Evolutionary conservation across 1,140 invertebrate species (phyloP).

Genomic region (Agraylea sexmaculata): DNA sequence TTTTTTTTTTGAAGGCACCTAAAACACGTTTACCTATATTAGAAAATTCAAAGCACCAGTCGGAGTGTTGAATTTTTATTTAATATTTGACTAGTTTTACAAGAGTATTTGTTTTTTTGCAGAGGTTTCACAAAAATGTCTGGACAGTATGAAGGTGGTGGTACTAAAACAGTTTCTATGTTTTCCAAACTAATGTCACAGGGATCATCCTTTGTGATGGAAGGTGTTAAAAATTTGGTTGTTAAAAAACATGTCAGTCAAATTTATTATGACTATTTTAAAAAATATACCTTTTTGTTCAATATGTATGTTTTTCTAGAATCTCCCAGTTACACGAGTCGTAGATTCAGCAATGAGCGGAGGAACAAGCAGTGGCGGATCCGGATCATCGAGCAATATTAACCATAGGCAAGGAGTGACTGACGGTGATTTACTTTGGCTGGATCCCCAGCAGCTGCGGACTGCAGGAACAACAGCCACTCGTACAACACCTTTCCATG

Average conservation of each 20-base stretch:
- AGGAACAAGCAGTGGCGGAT: slow-evolving; percentile 3
- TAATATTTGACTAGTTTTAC: too few species aligned
- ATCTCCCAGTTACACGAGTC: slow-evolving; percentile 32
- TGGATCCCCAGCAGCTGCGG: slow-evolving; percentile 33
- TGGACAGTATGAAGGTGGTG: slow-evolving; percentile 80
- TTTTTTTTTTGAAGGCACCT: too few species aligned
- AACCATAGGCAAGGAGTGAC: background rate
- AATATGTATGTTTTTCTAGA: slow-evolving; percentile 21
- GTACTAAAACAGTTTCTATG: slow-evolving; percentile 94
- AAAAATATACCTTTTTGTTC: slow-evolving; percentile 13
- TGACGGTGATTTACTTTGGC: slow-evolving; percentile 26
- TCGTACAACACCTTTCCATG: slow-evolving; percentile 54
- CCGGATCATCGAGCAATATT: background rate
- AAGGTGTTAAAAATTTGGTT: slow-evolving; percentile 98
- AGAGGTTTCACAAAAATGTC: slow-evolving; percentile 76
- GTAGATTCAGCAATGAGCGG: slow-evolving; percentile 29
- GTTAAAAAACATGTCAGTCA: slow-evolving; percentile 87
- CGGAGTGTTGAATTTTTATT: too few species aligned
- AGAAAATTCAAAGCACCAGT: too few species aligned
- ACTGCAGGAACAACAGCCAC: slow-evolving; percentile 24
- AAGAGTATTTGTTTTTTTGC: slow-evolving; percentile 27
- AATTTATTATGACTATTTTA: background rate
- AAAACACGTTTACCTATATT: too few species aligned
- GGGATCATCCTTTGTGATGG: slow-evolving; percentile 97
- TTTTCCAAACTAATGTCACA: slow-evolving; percentile 95